Evolutionary conservation across 2,113 vertebrate species (phyloP).

Genomic region (Tautogolabrus adspersus): DNA sequence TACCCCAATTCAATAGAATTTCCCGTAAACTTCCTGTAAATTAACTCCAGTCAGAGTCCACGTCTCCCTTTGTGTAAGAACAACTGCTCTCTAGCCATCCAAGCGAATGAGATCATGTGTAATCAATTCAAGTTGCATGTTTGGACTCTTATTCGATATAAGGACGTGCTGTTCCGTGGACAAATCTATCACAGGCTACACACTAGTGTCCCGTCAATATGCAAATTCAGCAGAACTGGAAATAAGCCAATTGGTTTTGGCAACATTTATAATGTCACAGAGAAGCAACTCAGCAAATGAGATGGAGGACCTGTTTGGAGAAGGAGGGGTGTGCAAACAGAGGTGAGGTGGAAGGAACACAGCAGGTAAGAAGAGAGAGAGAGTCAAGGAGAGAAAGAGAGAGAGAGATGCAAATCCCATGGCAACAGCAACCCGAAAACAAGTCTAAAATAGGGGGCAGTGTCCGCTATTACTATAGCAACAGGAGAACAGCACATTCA

Average conservation of each 20-base stretch:
- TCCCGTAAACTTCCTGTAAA: background rate
- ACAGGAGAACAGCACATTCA: conserved; percentile 83
- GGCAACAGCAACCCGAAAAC: conserved; percentile 88
- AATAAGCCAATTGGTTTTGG: conserved; percentile 56
- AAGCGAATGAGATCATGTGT: conserved; percentile 33
- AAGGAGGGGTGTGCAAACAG: conserved; percentile 41
- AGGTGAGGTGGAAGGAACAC: conserved; percentile 59
- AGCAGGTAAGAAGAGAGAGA: conserved; percentile 44
- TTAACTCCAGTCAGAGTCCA: conserved; percentile 12
- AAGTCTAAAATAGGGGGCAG: conserved; percentile 89
- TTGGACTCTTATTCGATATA: conserved; percentile 11
- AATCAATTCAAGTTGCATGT: conserved; percentile 21
- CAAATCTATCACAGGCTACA: conserved; percentile 34
- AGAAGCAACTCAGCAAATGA: conserved; percentile 78
- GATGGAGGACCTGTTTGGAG: conserved; percentile 16
- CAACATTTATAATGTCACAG: conserved; percentile 51
- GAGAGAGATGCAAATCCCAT: conserved; percentile 85
- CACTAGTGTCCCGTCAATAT: conserved; percentile 40
- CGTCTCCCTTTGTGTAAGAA: conserved; percentile 25
- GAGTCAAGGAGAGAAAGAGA: conserved; percentile 52
- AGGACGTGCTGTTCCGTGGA: conserved; percentile 18
- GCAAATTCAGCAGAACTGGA: conserved; percentile 61
- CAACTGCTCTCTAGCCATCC: background rate
- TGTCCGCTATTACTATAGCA: conserved; percentile 90
- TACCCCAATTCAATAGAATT: conserved; percentile 13